Conservation (phyloP, 1,140 invertebrate species). For the Drosophila oshimai region DNA sequence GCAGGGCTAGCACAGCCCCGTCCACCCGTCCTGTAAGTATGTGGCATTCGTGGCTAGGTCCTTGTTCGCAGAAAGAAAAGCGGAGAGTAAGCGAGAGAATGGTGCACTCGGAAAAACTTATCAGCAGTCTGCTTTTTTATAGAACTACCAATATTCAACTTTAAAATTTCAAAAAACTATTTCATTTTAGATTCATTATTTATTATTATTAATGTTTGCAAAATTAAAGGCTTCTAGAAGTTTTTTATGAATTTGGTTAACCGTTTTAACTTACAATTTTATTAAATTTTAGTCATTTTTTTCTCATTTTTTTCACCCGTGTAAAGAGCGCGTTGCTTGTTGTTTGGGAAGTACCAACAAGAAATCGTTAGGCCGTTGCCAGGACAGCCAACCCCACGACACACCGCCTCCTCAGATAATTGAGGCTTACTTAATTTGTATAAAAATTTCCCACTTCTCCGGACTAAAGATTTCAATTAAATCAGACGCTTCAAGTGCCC, state of each 20-base stretch:
- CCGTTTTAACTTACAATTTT: too few relatives aligned
- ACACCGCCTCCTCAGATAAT: background rate
- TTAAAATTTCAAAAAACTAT: too few relatives aligned
- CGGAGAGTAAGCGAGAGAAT: background rate
- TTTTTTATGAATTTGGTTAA: too few relatives aligned
- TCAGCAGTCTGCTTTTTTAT: too few relatives aligned
- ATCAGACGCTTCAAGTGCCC: conserved; percentile 40
- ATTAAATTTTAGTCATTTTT: background rate
- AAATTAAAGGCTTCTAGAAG: too few relatives aligned
- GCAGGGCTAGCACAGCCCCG: conserved; percentile 25
- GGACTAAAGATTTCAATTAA: conserved; percentile 53
- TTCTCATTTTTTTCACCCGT: background rate
- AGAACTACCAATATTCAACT: too few relatives aligned
- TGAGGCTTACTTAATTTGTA: conserved; percentile 24
- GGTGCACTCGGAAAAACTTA: background rate
- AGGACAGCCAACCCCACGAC: conserved; percentile 30
- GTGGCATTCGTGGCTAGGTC: conserved; percentile 57
- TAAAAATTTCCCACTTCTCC: conserved; percentile 24
- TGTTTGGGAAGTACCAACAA: conserved; percentile 68
- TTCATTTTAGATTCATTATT: too few relatives aligned
- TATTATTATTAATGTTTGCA: too few relatives aligned
- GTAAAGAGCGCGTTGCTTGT: conserved; percentile 1
- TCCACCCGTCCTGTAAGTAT: conserved; percentile 4
- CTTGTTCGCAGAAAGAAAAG: conserved; percentile 19
- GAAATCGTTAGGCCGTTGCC: conserved; percentile 64